These are phyloP conservation scores for Tetragnatha versicolor DNA, from an alignment of 1,140 invertebrate genomes.

Conservation along the genomic window DNA sequence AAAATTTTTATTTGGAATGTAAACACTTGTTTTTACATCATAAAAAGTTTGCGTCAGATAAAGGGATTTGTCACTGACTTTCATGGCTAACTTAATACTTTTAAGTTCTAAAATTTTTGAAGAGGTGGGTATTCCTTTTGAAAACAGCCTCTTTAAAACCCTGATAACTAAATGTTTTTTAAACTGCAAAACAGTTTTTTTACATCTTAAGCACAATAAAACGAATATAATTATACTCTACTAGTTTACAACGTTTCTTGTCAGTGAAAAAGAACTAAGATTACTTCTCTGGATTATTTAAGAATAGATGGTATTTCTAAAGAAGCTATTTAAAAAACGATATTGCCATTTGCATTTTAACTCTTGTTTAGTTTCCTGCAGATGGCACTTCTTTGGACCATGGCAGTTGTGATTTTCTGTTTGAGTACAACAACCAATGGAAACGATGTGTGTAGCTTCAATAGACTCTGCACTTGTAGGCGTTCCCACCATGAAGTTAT, in stretches of 20 bases:
- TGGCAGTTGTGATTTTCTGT: conserved; percentile 39
- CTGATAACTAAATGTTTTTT: no score
- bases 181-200: neutral
- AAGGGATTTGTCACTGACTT: no score
- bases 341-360: neutral
- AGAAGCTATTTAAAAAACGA: neutral
- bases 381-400: conserved; percentile 32
- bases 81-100: no score
- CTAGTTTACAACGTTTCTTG: neutral
- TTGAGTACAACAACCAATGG: neutral
- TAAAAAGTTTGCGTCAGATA: no score
- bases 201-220: neutral
- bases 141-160: no score
- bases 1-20: neutral
- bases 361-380: neutral
- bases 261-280: neutral
- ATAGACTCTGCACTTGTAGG: conserved; percentile 72
- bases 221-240: neutral
- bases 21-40: no score
- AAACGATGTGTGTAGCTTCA: conserved; percentile 68
- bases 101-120: no score
- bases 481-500: conserved; percentile 67
- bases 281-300: neutral
- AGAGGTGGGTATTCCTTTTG: no score
- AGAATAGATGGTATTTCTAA: neutral